Percentiles rank a stretch among this genome's conserved stretches.
phyloP scores from a whole-genome alignment of 2,888 invertebrate species.

The Pherbina coryleti region DNA sequence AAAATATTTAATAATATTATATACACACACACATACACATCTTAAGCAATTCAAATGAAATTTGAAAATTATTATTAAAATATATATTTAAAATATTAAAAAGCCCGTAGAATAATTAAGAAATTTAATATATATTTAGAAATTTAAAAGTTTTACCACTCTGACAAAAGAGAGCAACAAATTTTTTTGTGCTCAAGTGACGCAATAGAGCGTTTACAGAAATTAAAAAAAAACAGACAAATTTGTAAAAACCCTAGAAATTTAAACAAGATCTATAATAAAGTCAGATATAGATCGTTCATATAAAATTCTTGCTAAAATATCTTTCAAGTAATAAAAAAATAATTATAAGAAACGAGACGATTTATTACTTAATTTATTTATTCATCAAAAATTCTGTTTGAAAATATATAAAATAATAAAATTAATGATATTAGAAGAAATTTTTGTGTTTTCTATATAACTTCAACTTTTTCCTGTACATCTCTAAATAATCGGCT shows the following conservation, averaged over 20 bases:
- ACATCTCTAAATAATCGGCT: no score
- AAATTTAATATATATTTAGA: not conserved
- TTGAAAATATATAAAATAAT: no score
- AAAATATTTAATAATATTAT: not conserved
- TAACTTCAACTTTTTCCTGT: no score
- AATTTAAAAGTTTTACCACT: not conserved
- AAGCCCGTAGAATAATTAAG: not conserved
- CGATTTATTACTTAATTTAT: no score
- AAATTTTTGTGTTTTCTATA: no score
- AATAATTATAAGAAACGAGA: no score
- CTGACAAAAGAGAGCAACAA: not conserved
- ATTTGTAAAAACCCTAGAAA: not conserved
- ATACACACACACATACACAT: not conserved
- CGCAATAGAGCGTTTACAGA: not conserved
- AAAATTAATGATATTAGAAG: no score
- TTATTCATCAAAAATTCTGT: no score
- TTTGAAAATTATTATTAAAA: not conserved
- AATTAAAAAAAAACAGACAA: not conserved
- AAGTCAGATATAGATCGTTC: no score
- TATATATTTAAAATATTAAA: not conserved
- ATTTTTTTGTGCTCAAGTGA: not conserved
- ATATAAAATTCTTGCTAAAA: no score
- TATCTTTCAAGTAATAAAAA: no score
- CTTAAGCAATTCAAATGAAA: slow-evolving; percentile 1
- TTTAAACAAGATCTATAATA: no score